phyloP scores from a whole-genome alignment of 1,140 invertebrate species.

The Magallana ariakensis region DNA sequence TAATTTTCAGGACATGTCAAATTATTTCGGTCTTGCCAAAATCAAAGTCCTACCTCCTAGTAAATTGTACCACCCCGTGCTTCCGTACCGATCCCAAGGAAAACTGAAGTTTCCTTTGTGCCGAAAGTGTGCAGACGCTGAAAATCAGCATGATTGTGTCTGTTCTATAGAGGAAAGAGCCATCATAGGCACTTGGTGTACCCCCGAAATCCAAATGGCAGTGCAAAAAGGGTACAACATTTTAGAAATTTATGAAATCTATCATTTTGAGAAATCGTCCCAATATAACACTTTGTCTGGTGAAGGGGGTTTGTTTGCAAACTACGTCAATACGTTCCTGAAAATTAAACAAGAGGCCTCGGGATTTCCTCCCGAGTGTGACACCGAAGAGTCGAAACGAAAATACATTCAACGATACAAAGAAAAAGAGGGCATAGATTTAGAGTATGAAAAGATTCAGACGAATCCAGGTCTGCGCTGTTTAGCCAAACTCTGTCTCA shows the following conservation, averaged over 20 bases:
- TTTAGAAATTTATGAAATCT: constrained; percentile 57
- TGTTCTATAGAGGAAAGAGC: constrained; percentile 63
- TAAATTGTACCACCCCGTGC: constrained; percentile 32
- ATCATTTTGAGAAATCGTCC: constrained; percentile 70
- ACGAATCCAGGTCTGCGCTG: constrained; percentile 73
- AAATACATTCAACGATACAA: constrained; percentile 75
- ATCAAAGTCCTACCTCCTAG: constrained; percentile 47
- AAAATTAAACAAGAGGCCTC: constrained; percentile 67
- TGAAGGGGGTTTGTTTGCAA: constrained; percentile 57
- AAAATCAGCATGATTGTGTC: constrained; percentile 48
- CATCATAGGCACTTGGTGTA: constrained; percentile 77
- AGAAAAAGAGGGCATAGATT: constrained; percentile 73
- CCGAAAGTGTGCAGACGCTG: constrained; percentile 45
- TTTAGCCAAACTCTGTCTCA: constrained; percentile 67
- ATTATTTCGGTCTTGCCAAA: constrained; percentile 44
- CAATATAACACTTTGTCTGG: constrained; percentile 59
- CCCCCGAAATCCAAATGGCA: constrained; percentile 77
- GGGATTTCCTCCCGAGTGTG: constrained; percentile 56
- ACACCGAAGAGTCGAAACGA: constrained; percentile 53
- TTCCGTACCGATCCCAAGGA: constrained; percentile 44
- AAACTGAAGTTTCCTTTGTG: constrained; percentile 57
- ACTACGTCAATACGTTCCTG: constrained; percentile 65
- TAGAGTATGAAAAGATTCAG: constrained; percentile 74
- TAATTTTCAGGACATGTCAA: constrained; percentile 42
- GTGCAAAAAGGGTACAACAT: constrained; percentile 72